Percentiles rank a stretch among this genome's conserved stretches.
Conservation (phyloP, 2,797 vertebrate genomes). For the Lophius americanus region DNA sequence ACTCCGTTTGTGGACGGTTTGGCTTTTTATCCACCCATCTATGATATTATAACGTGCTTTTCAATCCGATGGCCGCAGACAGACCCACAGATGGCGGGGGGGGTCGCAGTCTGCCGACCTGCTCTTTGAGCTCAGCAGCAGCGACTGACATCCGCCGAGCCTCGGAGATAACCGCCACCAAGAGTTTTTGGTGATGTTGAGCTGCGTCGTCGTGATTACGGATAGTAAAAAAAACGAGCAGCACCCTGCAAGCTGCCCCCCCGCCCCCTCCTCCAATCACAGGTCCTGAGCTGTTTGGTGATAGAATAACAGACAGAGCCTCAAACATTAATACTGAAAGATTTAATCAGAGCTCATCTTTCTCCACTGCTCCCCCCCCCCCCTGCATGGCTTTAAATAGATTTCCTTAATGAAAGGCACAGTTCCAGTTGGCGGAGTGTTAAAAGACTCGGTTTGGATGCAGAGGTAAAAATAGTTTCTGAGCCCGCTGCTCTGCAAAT, state of each 20-base stretch:
- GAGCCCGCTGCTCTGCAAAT: constrained; percentile 63
- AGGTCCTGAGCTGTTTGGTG: background rate
- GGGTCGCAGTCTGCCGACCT: constrained; percentile 62
- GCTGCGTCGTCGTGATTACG: constrained; percentile 27
- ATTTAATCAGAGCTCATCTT: constrained; percentile 68
- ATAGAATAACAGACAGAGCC: constrained; percentile 47
- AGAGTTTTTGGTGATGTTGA: constrained; percentile 1
- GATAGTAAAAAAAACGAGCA: constrained; percentile 1
- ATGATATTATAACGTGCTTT: constrained; percentile 39
- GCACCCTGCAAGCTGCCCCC: background rate
- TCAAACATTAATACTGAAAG: constrained; percentile 62
- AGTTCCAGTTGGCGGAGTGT: constrained; percentile 74
- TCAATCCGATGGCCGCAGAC: constrained; percentile 57
- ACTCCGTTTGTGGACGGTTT: no score
- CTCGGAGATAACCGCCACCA: constrained; percentile 9
- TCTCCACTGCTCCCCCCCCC: constrained; percentile 31
- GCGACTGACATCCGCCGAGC: constrained; percentile 63
- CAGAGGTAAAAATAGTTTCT: constrained; percentile 74
- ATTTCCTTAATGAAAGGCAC: constrained; percentile 76
- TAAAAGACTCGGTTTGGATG: constrained; percentile 70
- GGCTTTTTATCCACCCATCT: constrained; percentile 10
- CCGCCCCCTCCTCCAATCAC: background rate
- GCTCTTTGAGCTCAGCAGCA: constrained; percentile 34
- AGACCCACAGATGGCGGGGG: constrained; percentile 61
- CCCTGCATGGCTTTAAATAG: constrained; percentile 70